Percentiles rank a stretch among this genome's conserved stretches.
Evolutionary conservation across 2,113 vertebrate genomes (phyloP).

Genomic region (Muscicapa adusta): DNA sequence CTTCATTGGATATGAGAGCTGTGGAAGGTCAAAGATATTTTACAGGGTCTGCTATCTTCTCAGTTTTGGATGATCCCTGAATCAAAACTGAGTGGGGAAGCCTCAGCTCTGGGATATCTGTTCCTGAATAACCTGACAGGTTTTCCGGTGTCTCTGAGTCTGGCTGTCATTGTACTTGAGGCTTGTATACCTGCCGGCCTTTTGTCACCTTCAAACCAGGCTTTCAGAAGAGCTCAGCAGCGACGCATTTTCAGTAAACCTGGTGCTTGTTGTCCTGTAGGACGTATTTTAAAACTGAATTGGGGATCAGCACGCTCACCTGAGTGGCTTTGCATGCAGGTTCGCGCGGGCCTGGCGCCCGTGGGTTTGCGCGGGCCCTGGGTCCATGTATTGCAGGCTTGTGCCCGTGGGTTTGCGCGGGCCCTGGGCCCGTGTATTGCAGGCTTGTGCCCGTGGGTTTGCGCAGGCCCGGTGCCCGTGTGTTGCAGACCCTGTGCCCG

Average conservation of each 20-base stretch:
- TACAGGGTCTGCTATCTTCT: background rate
- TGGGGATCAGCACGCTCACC: background rate
- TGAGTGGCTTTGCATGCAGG: fast-evolving
- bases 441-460: too few relatives aligned
- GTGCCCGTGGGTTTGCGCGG: too few relatives aligned
- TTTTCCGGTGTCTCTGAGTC: background rate
- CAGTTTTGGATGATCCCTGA: background rate
- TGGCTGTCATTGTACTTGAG: background rate
- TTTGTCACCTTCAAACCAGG: background rate
- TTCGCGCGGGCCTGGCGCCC: background rate
- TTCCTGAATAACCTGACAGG: background rate
- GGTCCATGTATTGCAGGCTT: too few relatives aligned
- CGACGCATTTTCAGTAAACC: background rate
- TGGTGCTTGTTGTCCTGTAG: background rate
- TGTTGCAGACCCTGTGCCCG: too few relatives aligned
- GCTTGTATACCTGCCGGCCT: background rate
- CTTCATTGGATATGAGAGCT: background rate
- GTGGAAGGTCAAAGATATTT: background rate
- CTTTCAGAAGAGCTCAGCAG: background rate
- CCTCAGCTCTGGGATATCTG: background rate
- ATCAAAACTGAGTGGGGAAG: background rate
- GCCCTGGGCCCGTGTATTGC: too few relatives aligned
- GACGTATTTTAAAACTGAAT: background rate
- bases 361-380: too few relatives aligned
- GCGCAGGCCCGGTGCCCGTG: too few relatives aligned